A percentile compares a stretch with the other conserved stretches of the same genome.
Conservation (phyloP, 2,888 invertebrate species). For the Venustoraphidia nigricollis region DNA sequence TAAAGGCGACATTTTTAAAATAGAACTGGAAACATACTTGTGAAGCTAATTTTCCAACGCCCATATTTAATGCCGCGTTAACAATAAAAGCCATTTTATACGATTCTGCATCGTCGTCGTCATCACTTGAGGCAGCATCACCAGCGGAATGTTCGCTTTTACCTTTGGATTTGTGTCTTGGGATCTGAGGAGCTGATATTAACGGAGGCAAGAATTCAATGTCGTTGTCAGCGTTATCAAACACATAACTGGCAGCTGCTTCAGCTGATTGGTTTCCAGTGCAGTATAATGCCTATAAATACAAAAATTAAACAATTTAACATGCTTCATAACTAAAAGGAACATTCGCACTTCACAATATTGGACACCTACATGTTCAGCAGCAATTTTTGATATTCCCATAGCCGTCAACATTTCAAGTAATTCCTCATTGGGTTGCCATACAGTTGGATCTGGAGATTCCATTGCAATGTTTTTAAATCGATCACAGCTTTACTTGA, state of each 20-base stretch:
- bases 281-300: slow-evolving; percentile 31
- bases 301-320: background rate
- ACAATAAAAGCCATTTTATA: slow-evolving; percentile 51
- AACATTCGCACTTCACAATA: background rate
- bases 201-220: slow-evolving; percentile 14
- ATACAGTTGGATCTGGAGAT: slow-evolving; percentile 9
- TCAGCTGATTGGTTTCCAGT: slow-evolving; percentile 37
- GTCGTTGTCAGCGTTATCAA: slow-evolving; percentile 27
- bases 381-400: slow-evolving; percentile 28
- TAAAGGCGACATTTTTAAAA: background rate
- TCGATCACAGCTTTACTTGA: no score
- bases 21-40: slow-evolving; percentile 27
- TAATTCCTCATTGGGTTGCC: slow-evolving; percentile 26
- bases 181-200: slow-evolving; percentile 7
- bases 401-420: slow-evolving; percentile 25
- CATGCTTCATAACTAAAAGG: background rate
- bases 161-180: slow-evolving; percentile 9
- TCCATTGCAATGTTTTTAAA: slow-evolving; percentile 19
- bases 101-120: slow-evolving; percentile 21
- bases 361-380: slow-evolving; percentile 23
- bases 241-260: slow-evolving; percentile 35
- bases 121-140: slow-evolving; percentile 15
- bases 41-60: slow-evolving; percentile 41
- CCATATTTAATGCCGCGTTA: slow-evolving; percentile 42
- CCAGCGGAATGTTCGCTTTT: slow-evolving; percentile 17